A percentile compares a stretch with the other conserved stretches of the same genome.
Evolutionary conservation across 1,140 invertebrate species (phyloP).

Genomic region (Drosophila tristis): DNA sequence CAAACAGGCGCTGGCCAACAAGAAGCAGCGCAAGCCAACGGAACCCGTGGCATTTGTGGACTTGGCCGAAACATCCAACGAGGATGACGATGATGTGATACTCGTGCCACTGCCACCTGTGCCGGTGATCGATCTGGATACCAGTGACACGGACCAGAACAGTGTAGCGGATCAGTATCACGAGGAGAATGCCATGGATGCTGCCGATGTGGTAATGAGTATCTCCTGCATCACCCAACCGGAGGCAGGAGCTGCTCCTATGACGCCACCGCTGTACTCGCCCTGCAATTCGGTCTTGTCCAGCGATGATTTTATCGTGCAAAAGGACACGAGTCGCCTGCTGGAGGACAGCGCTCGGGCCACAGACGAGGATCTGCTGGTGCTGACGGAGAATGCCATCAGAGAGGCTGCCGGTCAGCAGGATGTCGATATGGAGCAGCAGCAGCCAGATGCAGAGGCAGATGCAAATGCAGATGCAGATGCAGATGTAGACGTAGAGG

Average conservation of each 20-base stretch:
- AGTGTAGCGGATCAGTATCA: constrained; percentile 22
- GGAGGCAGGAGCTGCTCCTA: background rate
- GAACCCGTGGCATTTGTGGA: constrained; percentile 50
- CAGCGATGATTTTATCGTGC: constrained; percentile 79
- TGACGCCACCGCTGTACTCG: constrained; percentile 37
- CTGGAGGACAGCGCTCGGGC: constrained; percentile 52
- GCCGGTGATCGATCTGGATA: constrained; percentile 67
- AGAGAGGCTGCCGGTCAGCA: constrained; percentile 37
- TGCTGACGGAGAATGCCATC: constrained; percentile 66
- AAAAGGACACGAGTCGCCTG: constrained; percentile 67
- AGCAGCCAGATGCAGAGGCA: background rate
- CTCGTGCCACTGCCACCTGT: constrained; percentile 64
- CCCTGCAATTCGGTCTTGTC: constrained; percentile 73
- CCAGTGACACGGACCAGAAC: constrained; percentile 40
- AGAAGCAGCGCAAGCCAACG: constrained; percentile 41
- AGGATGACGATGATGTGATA: constrained; percentile 67
- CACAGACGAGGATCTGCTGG: constrained; percentile 68
- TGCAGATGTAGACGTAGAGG: background rate
- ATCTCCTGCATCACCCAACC: constrained; percentile 8
- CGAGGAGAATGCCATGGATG: constrained; percentile 77
- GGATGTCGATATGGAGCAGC: background rate
- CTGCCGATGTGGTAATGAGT: constrained; percentile 55
- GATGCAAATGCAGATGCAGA: background rate
- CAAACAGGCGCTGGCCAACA: constrained; percentile 49
- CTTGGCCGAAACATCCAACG: constrained; percentile 45